Evolutionary conservation across 2,113 vertebrate genomes (phyloP).

Genomic region (Polypterus bichir): DNA sequence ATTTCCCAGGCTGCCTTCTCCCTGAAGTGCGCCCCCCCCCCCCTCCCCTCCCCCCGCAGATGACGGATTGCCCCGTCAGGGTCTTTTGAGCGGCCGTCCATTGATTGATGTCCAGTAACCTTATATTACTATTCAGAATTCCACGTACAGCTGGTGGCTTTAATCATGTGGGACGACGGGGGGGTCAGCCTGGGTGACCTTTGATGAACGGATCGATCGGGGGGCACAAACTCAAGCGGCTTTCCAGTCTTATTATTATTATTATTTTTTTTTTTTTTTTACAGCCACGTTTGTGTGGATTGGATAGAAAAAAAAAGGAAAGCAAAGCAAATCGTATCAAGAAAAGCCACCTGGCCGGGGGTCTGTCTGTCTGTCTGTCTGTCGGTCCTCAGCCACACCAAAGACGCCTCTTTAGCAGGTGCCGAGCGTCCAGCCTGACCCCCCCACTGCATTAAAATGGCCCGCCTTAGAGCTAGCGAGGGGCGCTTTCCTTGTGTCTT

Average conservation of each 20-base stretch:
- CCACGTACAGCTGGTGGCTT: slow-evolving; percentile 49
- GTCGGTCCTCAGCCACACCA: too few species aligned
- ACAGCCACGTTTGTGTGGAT: background rate
- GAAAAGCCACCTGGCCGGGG: background rate
- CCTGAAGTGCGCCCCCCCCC: background rate
- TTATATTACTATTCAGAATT: slow-evolving; percentile 40
- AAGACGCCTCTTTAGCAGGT: too few species aligned
- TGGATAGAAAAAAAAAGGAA: background rate
- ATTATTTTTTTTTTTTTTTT: background rate
- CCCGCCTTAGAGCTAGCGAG: too few species aligned
- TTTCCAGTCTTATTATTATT: background rate
- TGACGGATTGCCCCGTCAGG: slow-evolving; percentile 16
- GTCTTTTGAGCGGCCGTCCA: slow-evolving; percentile 36
- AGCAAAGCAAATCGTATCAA: background rate
- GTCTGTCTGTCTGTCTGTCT: too few species aligned
- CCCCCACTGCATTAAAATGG: too few species aligned
- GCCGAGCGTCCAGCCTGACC: too few species aligned
- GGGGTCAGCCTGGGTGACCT: slow-evolving; percentile 42
- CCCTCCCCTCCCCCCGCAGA: background rate
- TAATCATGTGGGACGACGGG: slow-evolving; percentile 31
- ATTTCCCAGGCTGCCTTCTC: too few species aligned
- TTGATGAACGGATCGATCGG: slow-evolving; percentile 34
- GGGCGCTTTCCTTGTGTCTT: slow-evolving; percentile 48
- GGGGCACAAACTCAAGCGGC: slow-evolving; percentile 14
- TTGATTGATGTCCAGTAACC: slow-evolving; percentile 54